Evolutionary conservation across 2,113 vertebrate species (phyloP).

Genomic region (Cnemophilus loriae): DNA sequence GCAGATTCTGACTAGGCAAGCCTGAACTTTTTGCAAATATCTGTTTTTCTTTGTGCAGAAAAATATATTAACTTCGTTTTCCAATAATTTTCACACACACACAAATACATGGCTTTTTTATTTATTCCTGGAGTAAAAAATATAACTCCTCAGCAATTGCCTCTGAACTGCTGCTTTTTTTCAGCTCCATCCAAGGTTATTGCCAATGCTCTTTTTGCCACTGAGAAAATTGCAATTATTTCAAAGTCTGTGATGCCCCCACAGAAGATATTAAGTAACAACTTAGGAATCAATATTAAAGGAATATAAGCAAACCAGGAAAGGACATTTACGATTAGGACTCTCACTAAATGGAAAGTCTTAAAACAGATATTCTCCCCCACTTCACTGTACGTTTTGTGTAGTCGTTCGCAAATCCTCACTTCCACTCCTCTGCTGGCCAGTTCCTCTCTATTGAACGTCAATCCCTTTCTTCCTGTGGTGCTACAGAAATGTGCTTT

Average conservation of each 20-base stretch:
- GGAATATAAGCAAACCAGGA: not conserved
- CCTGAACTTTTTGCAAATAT: not conserved
- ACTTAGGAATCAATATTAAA: not conserved
- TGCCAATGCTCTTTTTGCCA: not conserved
- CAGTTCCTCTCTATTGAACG: not conserved
- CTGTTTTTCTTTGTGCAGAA: not conserved
- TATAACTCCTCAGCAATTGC: not conserved
- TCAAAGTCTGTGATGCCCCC: not conserved
- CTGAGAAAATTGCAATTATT: not conserved
- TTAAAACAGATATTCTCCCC: not conserved
- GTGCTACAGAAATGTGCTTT: not conserved
- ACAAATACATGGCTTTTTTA: not conserved
- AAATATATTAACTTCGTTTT: not conserved
- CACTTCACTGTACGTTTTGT: not conserved
- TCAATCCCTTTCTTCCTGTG: not conserved
- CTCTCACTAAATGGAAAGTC: not conserved
- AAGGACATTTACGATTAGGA: not conserved
- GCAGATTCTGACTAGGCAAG: not conserved
- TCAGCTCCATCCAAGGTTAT: not conserved
- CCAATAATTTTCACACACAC: not conserved
- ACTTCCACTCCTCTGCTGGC: not conserved
- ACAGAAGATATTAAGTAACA: not conserved
- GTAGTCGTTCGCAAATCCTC: not conserved
- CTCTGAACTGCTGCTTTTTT: not conserved
- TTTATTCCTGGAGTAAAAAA: not conserved